Conservation (phyloP, 1,140 invertebrate genomes). For the Hermatobates lingyangjiaoensis region DNA sequence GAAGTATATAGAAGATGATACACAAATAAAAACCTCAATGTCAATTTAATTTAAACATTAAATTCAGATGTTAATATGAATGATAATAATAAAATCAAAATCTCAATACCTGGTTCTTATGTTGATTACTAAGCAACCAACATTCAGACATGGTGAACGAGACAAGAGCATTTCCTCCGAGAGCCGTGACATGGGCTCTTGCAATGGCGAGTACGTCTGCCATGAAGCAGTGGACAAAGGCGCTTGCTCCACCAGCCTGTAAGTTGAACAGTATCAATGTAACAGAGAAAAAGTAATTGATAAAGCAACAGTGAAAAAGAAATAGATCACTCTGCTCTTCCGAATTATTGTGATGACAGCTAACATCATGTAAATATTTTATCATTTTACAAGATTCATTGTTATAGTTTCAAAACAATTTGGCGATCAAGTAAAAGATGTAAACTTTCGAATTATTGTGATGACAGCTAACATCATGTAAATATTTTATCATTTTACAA, state of each 20-base stretch:
- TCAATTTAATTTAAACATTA: background rate
- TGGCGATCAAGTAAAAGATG: no score
- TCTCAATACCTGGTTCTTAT: constrained; percentile 96
- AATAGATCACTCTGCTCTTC: no score
- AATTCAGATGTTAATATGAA: constrained; percentile 1
- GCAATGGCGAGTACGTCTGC: constrained; percentile 81
- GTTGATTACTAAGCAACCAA: constrained; percentile 72
- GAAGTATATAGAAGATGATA: background rate
- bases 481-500: no score
- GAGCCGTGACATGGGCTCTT: constrained; percentile 71
- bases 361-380: no score
- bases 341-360: no score
- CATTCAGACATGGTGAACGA: constrained; percentile 85
- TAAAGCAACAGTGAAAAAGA: background rate
- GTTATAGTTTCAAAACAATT: no score
- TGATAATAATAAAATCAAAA: constrained; percentile 10
- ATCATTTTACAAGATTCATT: no score
- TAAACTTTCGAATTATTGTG: no score
- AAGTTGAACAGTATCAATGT: no score
- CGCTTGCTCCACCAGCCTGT: constrained; percentile 68
- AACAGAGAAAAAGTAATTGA: constrained; percentile 3
- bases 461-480: no score
- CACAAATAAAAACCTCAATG: background rate
- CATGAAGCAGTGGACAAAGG: constrained; percentile 83
- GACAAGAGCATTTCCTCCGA: constrained; percentile 91